Evolutionary conservation across 2,888 invertebrate species (phyloP), one percentile per base, ranked within the genome.

Genomic region (Mayetiola destructor): DNA sequence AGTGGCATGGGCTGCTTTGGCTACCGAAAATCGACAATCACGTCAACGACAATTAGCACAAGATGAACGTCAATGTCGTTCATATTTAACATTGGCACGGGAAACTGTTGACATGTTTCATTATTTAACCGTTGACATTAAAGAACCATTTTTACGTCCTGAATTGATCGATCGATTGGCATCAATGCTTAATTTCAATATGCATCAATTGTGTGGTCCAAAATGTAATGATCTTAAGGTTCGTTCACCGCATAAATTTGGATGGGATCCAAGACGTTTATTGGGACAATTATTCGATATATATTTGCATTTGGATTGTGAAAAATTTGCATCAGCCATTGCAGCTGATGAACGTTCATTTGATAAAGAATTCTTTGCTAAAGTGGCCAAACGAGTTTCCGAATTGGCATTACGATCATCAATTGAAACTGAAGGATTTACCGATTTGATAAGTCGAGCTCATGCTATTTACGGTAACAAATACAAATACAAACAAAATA

Each of bases 51-150:
- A 88, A 64, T 75, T 92, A 56, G 77, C 81, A 36, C 85, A 86
- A 57, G 90, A 91, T 73, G 91, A 91, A 71, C 74, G 90, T 4
- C 89, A 90, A 69, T 90, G 90, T 68, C 81, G 87, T 57, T 92
- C 91, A 1, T 94, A 94, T 72, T 77, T 94, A 64, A 93, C 93
- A 2, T 75, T 95, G 60, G 93, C 91, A 52, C 74, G 90, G 62
- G 96, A 96, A 73, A 97, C 97, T 0, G 94, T 99, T 55, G 93
- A 97, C 70, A 93, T 99, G 93, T 86, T 99, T 71, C 90, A 94
- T 70, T 95, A 96, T 73, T 77, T 99, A 64, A 95, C 96, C 20
- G 86, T 72, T 64, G 88, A 93, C 67, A 95, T 97, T 63, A 87
- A 87, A 66, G 89, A 93, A 68, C 95, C 96, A 40, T 99, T 99